Evolutionary conservation across 2,888 invertebrate genomes (phyloP), one percentile per base, ranked within the genome.

Genomic region (Polia nebulosa): DNA sequence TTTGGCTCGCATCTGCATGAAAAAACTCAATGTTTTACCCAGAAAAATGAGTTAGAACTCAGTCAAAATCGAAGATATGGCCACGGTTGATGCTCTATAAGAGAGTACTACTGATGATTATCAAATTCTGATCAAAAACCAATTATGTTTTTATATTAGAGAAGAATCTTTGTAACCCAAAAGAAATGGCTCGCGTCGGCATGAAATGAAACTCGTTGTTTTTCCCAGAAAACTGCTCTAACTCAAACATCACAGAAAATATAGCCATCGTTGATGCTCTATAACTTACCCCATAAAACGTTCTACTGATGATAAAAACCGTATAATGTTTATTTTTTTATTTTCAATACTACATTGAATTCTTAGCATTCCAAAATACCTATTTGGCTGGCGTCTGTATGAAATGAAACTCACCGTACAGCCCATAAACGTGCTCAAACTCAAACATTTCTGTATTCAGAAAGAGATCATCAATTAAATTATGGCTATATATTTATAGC

Each of bases 21-120:
- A n/a, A n/a, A 7, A 15, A 22, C 7, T 7, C 1, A 0, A 0
- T 1, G 2, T n/a, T 25, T 7, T 29, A 9, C 4, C 9, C n/a
- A 39, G 7, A 67, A 58, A 59, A 47, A n/a, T 27, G 20, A n/a
- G n/a, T n/a, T n/a, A n/a, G n/a, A n/a, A n/a, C n/a, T n/a, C n/a
- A n/a, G n/a, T n/a, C n/a, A n/a, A n/a, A n/a, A n/a, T n/a, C n/a
- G n/a, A n/a, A n/a, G n/a, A n/a, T n/a, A n/a, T n/a, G n/a, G n/a
- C n/a, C n/a, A n/a, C n/a, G n/a, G n/a, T n/a, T n/a, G n/a, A n/a
- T n/a, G n/a, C n/a, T n/a, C n/a, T n/a, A n/a, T n/a, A n/a, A n/a
- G n/a, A n/a, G n/a, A n/a, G n/a, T n/a, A n/a, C n/a, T n/a, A n/a
- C n/a, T n/a, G n/a, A n/a, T n/a, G n/a, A n/a, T n/a, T n/a, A n/a